Conservation (phyloP, 2,113 vertebrate genomes). For the Nettapus auritus region DNA sequence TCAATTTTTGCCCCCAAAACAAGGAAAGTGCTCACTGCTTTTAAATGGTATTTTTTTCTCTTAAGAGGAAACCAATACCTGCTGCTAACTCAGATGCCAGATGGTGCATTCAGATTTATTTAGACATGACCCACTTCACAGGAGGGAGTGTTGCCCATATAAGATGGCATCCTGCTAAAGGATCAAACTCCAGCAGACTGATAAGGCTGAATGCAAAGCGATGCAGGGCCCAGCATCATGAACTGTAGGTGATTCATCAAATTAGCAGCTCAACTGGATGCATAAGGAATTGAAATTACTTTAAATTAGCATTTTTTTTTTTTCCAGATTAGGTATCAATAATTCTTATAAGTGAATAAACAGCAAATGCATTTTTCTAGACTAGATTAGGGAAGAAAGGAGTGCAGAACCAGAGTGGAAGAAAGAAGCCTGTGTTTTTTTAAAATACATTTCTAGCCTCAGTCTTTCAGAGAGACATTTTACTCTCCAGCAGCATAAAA, state of each 20-base stretch:
- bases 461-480: not conserved
- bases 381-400: not conserved
- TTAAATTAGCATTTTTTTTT: not conserved
- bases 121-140: constrained; percentile 7
- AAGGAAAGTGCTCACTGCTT: not conserved
- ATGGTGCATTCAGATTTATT: constrained; percentile 28
- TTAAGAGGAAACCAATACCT: not conserved
- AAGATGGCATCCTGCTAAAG: not conserved
- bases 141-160: not conserved
- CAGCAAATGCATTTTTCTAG: not conserved
- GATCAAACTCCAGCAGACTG: not conserved
- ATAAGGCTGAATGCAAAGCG: not conserved
- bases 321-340: not conserved
- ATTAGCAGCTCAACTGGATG: not conserved
- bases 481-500: not conserved
- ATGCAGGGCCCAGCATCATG: not conserved
- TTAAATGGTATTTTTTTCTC: not conserved
- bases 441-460: not conserved
- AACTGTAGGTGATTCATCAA: not conserved
- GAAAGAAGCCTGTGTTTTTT: not conserved
- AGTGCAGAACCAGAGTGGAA: not conserved
- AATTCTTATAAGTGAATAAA: not conserved
- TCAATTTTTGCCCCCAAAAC: not conserved
- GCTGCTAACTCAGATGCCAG: constrained; percentile 4
- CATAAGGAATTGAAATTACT: not conserved